Evolutionary conservation across 1,140 invertebrate genomes (phyloP), one percentile per base, ranked within the genome.

Genomic region (Pollicipes pollicipes): DNA sequence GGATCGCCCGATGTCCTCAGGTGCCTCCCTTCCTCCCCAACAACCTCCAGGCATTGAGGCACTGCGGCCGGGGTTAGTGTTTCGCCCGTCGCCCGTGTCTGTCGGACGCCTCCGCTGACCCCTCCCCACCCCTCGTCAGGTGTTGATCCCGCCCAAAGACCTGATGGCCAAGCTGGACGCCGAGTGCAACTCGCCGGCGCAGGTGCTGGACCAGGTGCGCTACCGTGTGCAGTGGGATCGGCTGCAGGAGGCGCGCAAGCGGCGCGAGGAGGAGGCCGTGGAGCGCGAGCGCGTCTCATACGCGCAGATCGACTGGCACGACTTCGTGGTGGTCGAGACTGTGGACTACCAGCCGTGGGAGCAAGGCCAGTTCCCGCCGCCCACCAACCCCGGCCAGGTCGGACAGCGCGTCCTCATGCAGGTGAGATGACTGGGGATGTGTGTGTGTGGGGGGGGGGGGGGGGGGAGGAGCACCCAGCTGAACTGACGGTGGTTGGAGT

Each of bases 271-370:
- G 79, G 94, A 97, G 76, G 91, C 92, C 76, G 84, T 93, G 27
- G 97, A 99, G 80, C 86, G 90, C 63, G 97, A 99, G 81, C 68
- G 75, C 29, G 71, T 78, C 21, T 75, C 76, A n/a, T 78, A 77
- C 73, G 74, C 76, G 26, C 74, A 77, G 77, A 98, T 99, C 75
- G 97, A 99, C 79, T 99, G 97, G 97, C 97, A 99, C 78, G 96
- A 99, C 81, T 99, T 99, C 83, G 96, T 99, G 1, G 95, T 99
- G 0, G 97, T 99, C 0, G 97, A 99, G 81, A 99, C 96, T 0
- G 96, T 99, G 0, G 97, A 99, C 80, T 99, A 98, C 80, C 93
- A 98, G 75, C 90, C 92, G 0, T 93, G 93, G 77, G 97, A 99
- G 82, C 87, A 89, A 21, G 95, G 95, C 30, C 91, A 91, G 78